phyloP scores from a whole-genome alignment of 2,113 vertebrate genomes.

The Pygoscelis adeliae region DNA sequence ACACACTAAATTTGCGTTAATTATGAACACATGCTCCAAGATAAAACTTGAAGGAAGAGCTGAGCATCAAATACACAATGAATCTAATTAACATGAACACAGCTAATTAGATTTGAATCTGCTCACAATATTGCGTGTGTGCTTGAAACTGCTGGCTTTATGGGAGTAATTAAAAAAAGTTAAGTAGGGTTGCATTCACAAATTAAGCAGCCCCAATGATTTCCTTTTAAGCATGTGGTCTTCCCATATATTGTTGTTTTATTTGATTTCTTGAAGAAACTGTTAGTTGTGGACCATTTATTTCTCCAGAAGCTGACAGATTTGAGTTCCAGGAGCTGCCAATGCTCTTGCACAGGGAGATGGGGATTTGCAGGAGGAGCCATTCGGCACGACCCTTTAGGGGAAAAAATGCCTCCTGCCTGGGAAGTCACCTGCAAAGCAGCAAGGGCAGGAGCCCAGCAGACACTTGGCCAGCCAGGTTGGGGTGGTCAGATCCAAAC shows the following conservation, averaged over 20 bases:
- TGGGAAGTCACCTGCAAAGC: background rate
- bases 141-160: conserved; percentile 29
- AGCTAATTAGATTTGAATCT: conserved; percentile 67
- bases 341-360: rapidly evolving
- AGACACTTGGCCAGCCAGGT: background rate
- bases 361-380: background rate
- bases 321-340: background rate
- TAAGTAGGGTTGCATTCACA: conserved; percentile 43
- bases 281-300: background rate
- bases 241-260: background rate
- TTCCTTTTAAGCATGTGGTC: background rate
- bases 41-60: conserved; percentile 52
- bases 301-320: background rate
- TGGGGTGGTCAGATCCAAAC: background rate
- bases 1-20: conserved; percentile 52
- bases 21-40: conserved; percentile 38
- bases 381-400: background rate
- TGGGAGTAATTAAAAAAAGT: conserved; percentile 55
- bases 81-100: conserved; percentile 58
- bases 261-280: conserved; percentile 1
- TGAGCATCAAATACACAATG: conserved; percentile 47
- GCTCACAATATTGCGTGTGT: background rate
- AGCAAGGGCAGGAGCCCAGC: background rate
- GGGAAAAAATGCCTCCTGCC: background rate
- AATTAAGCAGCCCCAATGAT: conserved; percentile 4